Percentiles rank a stretch among this genome's conserved stretches.
These are phyloP conservation scores for Hanleya hanleyi DNA, from an alignment of 2,888 invertebrate species.

Conservation along the genomic window DNA sequence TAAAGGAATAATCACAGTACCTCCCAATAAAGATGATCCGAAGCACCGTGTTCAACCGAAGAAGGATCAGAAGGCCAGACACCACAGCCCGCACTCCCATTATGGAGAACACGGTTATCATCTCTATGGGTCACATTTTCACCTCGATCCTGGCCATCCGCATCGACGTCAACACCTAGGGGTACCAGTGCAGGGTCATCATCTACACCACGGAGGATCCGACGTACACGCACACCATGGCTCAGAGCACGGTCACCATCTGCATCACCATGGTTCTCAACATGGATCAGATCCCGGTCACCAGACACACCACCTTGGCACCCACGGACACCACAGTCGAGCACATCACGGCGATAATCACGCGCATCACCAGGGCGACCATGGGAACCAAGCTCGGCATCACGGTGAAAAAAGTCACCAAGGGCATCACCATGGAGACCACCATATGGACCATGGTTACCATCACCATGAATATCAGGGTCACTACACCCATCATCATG, in stretches of 20 bases:
- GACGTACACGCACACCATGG: background rate
- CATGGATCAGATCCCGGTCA: background rate
- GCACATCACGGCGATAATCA: slow-evolving; percentile 1
- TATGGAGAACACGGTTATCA: too few species aligned
- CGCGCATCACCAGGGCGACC: background rate
- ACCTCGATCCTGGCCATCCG: too few species aligned
- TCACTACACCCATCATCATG: background rate
- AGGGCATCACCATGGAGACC: background rate
- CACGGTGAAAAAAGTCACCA: too few species aligned
- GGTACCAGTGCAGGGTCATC: too few species aligned
- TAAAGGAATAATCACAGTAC: too few species aligned
- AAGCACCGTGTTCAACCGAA: too few species aligned
- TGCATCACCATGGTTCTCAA: background rate
- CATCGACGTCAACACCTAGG: too few species aligned
- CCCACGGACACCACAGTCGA: background rate
- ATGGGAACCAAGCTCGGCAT: background rate
- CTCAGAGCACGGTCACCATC: background rate
- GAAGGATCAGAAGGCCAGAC: too few species aligned
- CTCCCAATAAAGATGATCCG: too few species aligned
- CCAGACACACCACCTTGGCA: background rate
- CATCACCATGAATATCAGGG: background rate
- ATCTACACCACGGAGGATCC: too few species aligned
- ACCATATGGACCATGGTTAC: background rate
- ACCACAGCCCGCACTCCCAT: too few species aligned
- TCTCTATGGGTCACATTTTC: too few species aligned